phyloP scores from a whole-genome alignment of 2,113 vertebrate genomes.

The Tachuris rubrigastra region DNA sequence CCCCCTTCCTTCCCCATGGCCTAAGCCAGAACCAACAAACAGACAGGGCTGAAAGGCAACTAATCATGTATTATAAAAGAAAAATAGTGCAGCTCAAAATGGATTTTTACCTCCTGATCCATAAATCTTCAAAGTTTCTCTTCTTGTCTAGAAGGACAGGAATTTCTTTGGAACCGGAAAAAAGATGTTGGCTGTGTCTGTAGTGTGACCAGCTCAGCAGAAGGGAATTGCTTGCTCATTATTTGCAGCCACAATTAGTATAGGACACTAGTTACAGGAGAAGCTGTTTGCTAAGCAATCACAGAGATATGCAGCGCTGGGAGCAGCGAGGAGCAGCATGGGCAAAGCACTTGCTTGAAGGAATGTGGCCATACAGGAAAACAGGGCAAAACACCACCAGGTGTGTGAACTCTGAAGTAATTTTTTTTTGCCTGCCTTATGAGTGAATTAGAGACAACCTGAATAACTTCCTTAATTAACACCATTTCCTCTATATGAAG shows the following conservation, averaged over 20 bases:
- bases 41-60: neutral
- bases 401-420: neutral
- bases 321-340: neutral
- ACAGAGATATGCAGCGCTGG: neutral
- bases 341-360: neutral
- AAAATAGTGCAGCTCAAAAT: constrained; percentile 5
- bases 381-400: neutral
- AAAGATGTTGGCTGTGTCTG: neutral
- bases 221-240: neutral
- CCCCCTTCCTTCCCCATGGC: neutral
- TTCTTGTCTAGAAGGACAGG: neutral
- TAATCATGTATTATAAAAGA: neutral
- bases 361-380: constrained; percentile 51
- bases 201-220: neutral
- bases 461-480: constrained; percentile 5
- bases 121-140: neutral
- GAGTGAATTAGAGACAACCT: neutral
- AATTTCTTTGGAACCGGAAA: neutral
- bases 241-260: neutral
- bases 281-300: neutral
- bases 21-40: neutral
- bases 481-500: neutral
- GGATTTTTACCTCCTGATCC: neutral
- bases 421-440: neutral
- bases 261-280: neutral